Conservation (phyloP, 1,140 invertebrate species). For the Drosophila sp. region DNA sequence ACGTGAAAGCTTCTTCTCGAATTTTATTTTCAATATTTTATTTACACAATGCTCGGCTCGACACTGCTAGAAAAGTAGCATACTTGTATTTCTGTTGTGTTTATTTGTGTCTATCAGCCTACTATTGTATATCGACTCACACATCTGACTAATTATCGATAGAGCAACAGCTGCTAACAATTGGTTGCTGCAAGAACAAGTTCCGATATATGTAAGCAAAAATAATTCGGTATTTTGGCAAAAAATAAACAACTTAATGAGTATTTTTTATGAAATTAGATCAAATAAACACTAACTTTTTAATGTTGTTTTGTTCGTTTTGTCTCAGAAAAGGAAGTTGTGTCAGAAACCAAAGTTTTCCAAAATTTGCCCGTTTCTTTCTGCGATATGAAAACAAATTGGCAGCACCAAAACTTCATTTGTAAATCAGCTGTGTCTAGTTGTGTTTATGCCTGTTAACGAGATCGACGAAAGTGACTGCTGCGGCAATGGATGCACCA, state of each 20-base stretch:
- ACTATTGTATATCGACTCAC: slow-evolving; percentile 28
- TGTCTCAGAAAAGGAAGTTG: too few species aligned
- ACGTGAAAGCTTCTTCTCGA: background rate
- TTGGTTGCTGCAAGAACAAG: background rate
- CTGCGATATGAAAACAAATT: too few species aligned
- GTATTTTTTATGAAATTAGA: too few species aligned
- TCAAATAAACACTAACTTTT: too few species aligned
- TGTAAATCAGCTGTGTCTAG: slow-evolving; percentile 8
- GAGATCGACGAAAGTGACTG: slow-evolving; percentile 59
- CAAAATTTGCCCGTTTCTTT: too few species aligned
- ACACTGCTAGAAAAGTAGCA: slow-evolving; percentile 32
- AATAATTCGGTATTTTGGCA: too few species aligned
- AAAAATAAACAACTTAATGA: too few species aligned
- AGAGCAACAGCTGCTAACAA: background rate
- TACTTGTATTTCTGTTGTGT: slow-evolving; percentile 39
- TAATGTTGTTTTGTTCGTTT: too few species aligned
- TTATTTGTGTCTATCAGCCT: slow-evolving; percentile 33
- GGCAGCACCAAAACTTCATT: too few species aligned
- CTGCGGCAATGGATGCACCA: slow-evolving; percentile 81
- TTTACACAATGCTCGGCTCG: slow-evolving; percentile 23
- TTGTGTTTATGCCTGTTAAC: slow-evolving; percentile 1
- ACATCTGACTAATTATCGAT: slow-evolving; percentile 11
- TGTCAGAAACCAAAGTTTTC: too few species aligned
- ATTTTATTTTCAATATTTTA: slow-evolving; percentile 7
- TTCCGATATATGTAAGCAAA: background rate